Percentiles rank a stretch among this genome's conserved stretches.
These are phyloP conservation scores for Drosophila greeni DNA, from an alignment of 2,888 invertebrate genomes.

Conservation along the genomic window DNA sequence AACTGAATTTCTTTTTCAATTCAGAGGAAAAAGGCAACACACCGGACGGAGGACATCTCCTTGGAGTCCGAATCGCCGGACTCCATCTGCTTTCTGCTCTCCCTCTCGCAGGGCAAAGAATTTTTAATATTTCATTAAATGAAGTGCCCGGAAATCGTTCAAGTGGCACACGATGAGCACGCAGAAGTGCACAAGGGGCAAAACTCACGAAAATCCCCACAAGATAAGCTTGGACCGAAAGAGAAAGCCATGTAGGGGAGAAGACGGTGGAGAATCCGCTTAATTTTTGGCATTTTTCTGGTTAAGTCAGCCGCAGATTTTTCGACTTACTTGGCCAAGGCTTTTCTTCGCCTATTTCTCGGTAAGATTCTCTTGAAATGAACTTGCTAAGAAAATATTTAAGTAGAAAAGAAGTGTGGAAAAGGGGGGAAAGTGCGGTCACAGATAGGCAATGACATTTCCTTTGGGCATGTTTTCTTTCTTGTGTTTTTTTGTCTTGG, in stretches of 20 bases:
- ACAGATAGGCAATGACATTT: conserved; percentile 37
- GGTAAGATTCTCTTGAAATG: conserved; percentile 25
- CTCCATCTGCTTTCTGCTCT: conserved; percentile 16
- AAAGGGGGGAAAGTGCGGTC: neutral
- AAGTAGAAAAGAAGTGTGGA: conserved; percentile 6
- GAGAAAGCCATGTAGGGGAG: neutral
- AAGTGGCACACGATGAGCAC: conserved; percentile 69
- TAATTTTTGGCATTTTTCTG: conserved; percentile 69
- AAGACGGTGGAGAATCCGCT: conserved; percentile 44
- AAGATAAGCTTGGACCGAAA: conserved; percentile 28
- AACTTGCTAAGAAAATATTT: conserved; percentile 42
- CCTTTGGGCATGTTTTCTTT: conserved; percentile 9
- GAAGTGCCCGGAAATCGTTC: conserved; percentile 75
- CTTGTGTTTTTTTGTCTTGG: conserved; percentile 5
- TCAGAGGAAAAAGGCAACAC: neutral
- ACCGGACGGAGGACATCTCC: conserved; percentile 18
- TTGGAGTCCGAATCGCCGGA: conserved; percentile 23
- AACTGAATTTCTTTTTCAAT: conserved; percentile 31
- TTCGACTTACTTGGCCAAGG: conserved; percentile 32
- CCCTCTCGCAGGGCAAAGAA: conserved; percentile 51
- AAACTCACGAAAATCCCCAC: conserved; percentile 23
- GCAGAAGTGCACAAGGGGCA: conserved; percentile 59
- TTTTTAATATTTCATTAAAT: conserved; percentile 79
- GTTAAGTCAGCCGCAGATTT: conserved; percentile 63
- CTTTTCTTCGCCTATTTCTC: conserved; percentile 14